Base-by-base conservation (phyloP, 2,113 vertebrate species). In the Siniperca knerii region DNA sequence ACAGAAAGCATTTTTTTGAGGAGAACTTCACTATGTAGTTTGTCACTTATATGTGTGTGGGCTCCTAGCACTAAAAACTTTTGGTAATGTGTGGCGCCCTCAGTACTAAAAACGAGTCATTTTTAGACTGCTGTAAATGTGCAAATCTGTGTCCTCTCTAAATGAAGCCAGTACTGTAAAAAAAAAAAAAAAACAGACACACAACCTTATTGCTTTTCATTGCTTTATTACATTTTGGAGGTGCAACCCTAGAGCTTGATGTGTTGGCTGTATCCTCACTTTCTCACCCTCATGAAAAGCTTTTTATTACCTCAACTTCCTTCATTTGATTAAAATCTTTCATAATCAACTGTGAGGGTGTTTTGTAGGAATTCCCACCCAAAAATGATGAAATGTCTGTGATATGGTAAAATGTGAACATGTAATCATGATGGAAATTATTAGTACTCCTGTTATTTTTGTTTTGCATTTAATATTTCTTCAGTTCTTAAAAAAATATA, bases 271-370 rank as follows among this genome's bases (percentile, higher is more conserved):
- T 5, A 33, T 90, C 55, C 60, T 77, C 52, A 81, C 25, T 82
- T 83, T 89, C 84, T 81, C 88, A 78, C 77, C 73, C 72, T 85
- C 87, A 82, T 79, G 75, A 73, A 89, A 79, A 75, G 60, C 33
- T 64, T 75, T 77, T 87, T 65, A 74, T 85, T 50, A 40, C 61
- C 62, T 58, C 65, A 76, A 65, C 21, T 90, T 87, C 65, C 77
- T 77, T 82, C 48, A 12, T 68, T 88, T 88, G 88, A 81, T 86
- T 84, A 84, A 86, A 77, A 64, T 44, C 48, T 82, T 71, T 76
- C 58, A 75, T 54, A 60, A 79, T 83, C 37, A 70, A 29, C 73
- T 58, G 25, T 42, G 40, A 55, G 35, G 33, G 69, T 79, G 81
- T 79, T 83, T 75, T 60, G 60, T 58, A n/a, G 62, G 55, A 52